Base-by-base conservation (phyloP, 2,113 vertebrate species). In the Chunga burmeisteri region DNA sequence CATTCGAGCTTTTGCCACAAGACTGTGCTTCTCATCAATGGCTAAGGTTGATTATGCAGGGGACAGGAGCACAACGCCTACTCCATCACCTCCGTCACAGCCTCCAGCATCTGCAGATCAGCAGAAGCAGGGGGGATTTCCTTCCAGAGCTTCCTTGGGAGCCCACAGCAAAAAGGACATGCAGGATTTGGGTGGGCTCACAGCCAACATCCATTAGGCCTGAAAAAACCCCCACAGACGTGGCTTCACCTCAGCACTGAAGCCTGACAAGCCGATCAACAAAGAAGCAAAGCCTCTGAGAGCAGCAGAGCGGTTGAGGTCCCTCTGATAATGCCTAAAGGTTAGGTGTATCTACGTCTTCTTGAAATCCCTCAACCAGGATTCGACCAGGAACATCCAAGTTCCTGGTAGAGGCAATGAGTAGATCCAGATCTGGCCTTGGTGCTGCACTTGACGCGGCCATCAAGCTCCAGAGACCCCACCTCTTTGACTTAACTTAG, bases 111-210 rank as follows among this genome's bases (percentile, higher is more conserved):
- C 73, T 95, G 86, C 81, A 78, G 65, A 68, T 85, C 89, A 94
- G 81, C 87, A 95, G n/a, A 66, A 82, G 87, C 13, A 0, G 36
- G 30, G 42, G 47, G 42, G 29, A n/a, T 29, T 93, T 96, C 87
- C 89, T 96, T 91, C 87, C 89, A 87, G 84, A 93, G 74, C 66
- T 94, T 94, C 94, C 87, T 87, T 73, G 55, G 71, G 62, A 96
- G 53, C 71, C 66, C 46, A 38, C 49, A 73, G 66, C 66, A 68
- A 52, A 0, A 0, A 72, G 0, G 0, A 85, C 61, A 59, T 22
- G 52, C 68, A 94, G 91, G 91, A 88, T 93, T 91, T 84, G 77
- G 56, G 68, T 81, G 80, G 87, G 93, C 78, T 90, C 6, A 0
- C 52, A 85, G 90, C 92, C 96, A 96, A 74, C 66, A 75, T 58